A percentile compares a stretch with the other conserved stretches of the same genome.
phyloP scores from a whole-genome alignment of 2,888 invertebrate species.

The Anodontia alba region DNA sequence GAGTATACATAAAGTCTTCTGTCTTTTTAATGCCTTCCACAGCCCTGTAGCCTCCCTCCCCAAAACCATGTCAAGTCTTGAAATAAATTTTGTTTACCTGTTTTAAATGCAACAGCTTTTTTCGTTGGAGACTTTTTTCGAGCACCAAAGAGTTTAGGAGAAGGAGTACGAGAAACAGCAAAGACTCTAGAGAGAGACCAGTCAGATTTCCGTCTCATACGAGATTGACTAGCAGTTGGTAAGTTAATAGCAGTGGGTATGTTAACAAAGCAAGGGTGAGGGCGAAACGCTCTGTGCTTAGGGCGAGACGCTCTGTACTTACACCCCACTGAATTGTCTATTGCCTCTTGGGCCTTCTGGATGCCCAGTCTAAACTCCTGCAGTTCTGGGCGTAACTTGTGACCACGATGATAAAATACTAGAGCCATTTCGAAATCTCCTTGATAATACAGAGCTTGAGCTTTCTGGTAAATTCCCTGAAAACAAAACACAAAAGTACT shows the following conservation, averaged over 20 bases:
- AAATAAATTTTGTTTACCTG: not conserved
- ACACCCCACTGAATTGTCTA: constrained; percentile 94
- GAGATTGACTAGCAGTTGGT: not conserved
- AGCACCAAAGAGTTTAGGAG: not conserved
- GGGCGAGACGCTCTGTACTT: constrained; percentile 61
- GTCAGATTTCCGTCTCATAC: constrained; percentile 33
- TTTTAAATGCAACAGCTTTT: not conserved
- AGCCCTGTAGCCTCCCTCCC: no score
- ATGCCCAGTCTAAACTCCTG: constrained; percentile 91
- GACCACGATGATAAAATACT: constrained; percentile 95
- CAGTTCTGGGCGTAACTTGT: constrained; percentile 93
- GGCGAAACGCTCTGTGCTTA: no score
- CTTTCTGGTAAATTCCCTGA: constrained; percentile 93
- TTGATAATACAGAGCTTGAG: constrained; percentile 95
- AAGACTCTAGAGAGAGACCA: constrained; percentile 51
- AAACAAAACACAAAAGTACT: no score
- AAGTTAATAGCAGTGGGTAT: no score
- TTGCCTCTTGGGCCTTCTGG: constrained; percentile 97
- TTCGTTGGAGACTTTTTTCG: not conserved
- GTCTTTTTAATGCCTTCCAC: no score
- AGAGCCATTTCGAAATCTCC: constrained; percentile 97
- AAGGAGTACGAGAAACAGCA: constrained; percentile 28
- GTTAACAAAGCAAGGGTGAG: no score
- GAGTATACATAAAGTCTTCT: no score
- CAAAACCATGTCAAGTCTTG: no score